Evolutionary conservation across 1,140 invertebrate genomes (phyloP).

Genomic region (Paracyclopina nana): DNA sequence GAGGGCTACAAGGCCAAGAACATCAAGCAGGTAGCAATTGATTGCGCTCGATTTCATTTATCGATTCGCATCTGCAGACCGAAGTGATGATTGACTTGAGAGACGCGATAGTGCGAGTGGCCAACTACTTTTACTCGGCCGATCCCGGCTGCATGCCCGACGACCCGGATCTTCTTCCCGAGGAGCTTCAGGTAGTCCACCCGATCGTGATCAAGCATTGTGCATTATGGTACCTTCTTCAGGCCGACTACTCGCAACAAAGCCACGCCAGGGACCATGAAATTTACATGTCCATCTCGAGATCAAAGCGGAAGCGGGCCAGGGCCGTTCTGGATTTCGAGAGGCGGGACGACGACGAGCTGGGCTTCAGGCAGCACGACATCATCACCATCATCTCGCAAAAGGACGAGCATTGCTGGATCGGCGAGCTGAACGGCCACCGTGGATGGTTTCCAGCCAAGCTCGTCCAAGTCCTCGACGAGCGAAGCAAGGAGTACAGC

Average conservation of each 20-base stretch:
- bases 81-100: constrained; percentile 87
- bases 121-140: constrained; percentile 62
- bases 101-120: constrained; percentile 74
- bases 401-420: constrained; percentile 99
- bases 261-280: constrained; percentile 84
- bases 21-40: constrained; percentile 77
- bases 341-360: constrained; percentile 89
- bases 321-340: constrained; percentile 57
- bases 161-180: constrained; percentile 23
- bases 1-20: constrained; percentile 82
- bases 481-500: constrained; percentile 87
- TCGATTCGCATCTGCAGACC: too few species aligned
- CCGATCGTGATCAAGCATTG: constrained; percentile 31
- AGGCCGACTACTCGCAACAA: constrained; percentile 85
- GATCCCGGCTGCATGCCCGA: constrained; percentile 45
- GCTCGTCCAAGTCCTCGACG: constrained; percentile 89
- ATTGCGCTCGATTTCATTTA: too few species aligned
- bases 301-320: constrained; percentile 4
- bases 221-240: too few species aligned
- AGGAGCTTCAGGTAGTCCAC: constrained; percentile 17
- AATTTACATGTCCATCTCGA: constrained; percentile 44
- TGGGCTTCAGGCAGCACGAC: constrained; percentile 95
- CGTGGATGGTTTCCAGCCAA: constrained; percentile 98
- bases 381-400: constrained; percentile 93
- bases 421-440: constrained; percentile 91